Conservation (phyloP, 2,113 vertebrate genomes). For the Halcyon malimbica region DNA sequence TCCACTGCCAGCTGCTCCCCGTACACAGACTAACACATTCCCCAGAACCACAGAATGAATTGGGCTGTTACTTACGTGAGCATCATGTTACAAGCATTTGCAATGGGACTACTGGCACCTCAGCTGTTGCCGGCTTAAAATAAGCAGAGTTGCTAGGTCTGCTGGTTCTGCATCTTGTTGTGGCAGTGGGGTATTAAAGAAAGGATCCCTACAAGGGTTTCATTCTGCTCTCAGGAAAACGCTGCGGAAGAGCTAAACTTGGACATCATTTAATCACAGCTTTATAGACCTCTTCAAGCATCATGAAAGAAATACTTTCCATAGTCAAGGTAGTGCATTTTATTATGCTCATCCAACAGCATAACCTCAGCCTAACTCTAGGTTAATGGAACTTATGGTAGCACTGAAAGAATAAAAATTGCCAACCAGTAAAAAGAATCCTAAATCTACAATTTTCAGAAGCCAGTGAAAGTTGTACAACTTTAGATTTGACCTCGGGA, state of each 20-base stretch:
- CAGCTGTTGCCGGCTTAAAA: slow-evolving; percentile 55
- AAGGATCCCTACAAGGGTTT: slow-evolving; percentile 26
- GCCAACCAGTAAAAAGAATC: neutral
- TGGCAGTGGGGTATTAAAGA: neutral
- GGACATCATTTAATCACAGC: slow-evolving; percentile 42
- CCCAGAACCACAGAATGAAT: neutral
- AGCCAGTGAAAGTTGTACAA: neutral
- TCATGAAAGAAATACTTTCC: slow-evolving; percentile 27
- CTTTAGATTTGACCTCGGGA: neutral
- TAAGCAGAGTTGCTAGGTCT: slow-evolving; percentile 30
- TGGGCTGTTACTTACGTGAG: neutral
- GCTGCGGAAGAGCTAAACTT: slow-evolving; percentile 28
- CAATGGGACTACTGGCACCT: neutral
- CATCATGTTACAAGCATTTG: slow-evolving; percentile 27
- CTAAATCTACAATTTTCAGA: neutral
- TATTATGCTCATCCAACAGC: slow-evolving; percentile 32
- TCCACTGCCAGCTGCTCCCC: neutral
- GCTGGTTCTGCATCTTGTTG: neutral
- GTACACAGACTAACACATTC: neutral
- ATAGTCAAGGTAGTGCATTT: slow-evolving; percentile 10
- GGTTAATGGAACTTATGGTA: slow-evolving; percentile 46
- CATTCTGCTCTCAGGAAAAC: slow-evolving; percentile 45
- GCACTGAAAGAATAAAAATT: slow-evolving; percentile 11
- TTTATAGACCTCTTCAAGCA: slow-evolving; percentile 45
- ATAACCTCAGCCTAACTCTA: slow-evolving; percentile 52